These are phyloP conservation scores for Helleia helle DNA, from an alignment of 2,888 invertebrate genomes.

Conservation along the genomic window DNA sequence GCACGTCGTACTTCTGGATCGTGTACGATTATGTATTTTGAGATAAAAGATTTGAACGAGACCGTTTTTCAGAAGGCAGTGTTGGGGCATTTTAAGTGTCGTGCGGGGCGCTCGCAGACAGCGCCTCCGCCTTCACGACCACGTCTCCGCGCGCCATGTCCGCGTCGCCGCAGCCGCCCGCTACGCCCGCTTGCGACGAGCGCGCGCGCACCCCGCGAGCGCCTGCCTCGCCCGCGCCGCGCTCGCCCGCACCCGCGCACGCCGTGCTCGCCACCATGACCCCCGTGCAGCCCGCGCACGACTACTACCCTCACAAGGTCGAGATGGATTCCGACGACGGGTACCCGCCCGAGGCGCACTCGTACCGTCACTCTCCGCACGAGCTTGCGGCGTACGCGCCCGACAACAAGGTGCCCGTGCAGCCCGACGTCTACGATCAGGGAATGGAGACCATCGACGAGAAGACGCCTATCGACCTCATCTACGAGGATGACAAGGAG, in stretches of 20 bases:
- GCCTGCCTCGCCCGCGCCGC: conserved; percentile 67
- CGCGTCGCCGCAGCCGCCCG: conserved; percentile 55
- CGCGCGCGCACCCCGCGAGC: conserved; percentile 63
- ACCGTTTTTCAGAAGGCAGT: conserved; percentile 50
- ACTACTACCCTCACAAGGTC: conserved; percentile 75
- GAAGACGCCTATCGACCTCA: conserved; percentile 85
- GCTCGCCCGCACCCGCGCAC: conserved; percentile 79
- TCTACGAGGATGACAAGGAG: conserved; percentile 89
- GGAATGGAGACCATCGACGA: conserved; percentile 74
- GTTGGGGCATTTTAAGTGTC: conserved; percentile 39
- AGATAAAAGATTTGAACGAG: conserved; percentile 11
- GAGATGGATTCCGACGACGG: conserved; percentile 77
- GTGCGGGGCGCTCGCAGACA: conserved; percentile 60
- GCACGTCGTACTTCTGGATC: conserved; percentile 22
- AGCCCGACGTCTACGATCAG: conserved; percentile 66
- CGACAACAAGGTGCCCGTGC: conserved; percentile 73
- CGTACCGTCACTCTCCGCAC: conserved; percentile 73
- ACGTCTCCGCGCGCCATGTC: conserved; percentile 57
- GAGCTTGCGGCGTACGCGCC: conserved; percentile 67
- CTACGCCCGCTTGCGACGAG: conserved; percentile 60
- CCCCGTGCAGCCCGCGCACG: conserved; percentile 86
- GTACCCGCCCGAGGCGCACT: conserved; percentile 75
- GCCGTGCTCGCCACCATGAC: conserved; percentile 91
- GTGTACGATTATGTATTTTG: not conserved
- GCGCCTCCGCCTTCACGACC: too few relatives aligned